Evolutionary conservation across 2,888 invertebrate species (phyloP), one percentile per base, ranked within the genome.

Genomic region (Hecatera dysodea): DNA sequence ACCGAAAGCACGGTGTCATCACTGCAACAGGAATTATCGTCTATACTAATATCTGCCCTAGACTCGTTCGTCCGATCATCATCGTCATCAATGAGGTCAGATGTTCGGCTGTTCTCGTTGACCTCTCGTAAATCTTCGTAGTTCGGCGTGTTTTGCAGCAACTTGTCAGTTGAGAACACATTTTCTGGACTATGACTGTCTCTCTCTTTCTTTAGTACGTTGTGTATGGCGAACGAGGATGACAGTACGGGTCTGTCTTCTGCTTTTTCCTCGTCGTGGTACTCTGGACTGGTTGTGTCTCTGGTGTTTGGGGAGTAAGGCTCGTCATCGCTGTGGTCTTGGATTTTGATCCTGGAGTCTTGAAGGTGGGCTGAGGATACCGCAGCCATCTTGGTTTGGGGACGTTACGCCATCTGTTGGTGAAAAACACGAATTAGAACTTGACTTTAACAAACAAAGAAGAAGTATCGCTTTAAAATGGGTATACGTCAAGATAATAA

Each of bases 1-100:
- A 98, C 98, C 83, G 98, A 98, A 44, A 98, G 89, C 6, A 98
- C 98, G 55, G 98, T 98, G 87, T 98, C 98, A 86, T 98, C 98
- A 84, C 97, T 97, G 83, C 97, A 97, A 80, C 97, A 97, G 73
- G 97, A 97, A 77, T 96, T 96, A 24, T 97, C 96, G 71, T 95
- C 96, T 19, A 96, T 93, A 73, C 96, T 95, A 44, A 95, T 95
- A 78, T 95, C 95, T 19, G 93, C 92, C 85, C 95, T 91, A 9
- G 85, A 85, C 73, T 85, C 85, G 19, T 85, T 82, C 33, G 85
- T 85, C n/a, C 78, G 62, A 17, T 90, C 92, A 36, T 91, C 92
- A 11, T 93, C 93, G 29, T 94, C 94, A 19, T 94, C 94, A 6
- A 94, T 87, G 4, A 69, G 78, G 9, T 83, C 93, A 2, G 93